Percentiles rank a stretch among this genome's conserved stretches.
Evolutionary conservation across 1,140 invertebrate genomes (phyloP).

Genomic region (Drosophila pandora): DNA sequence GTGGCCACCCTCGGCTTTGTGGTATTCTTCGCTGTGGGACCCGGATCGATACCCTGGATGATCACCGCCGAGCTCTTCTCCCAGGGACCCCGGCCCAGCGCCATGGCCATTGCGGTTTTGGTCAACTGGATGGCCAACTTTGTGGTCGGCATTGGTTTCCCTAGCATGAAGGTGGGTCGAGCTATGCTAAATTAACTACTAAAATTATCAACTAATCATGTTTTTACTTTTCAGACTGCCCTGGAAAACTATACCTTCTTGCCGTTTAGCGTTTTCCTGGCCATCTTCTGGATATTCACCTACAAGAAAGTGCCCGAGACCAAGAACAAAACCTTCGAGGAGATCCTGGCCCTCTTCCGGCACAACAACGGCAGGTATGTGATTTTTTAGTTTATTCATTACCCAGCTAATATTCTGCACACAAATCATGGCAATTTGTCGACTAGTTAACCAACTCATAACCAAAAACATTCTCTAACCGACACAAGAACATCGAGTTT

Average conservation of each 20-base stretch:
- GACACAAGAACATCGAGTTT: slow-evolving; percentile 17
- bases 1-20: slow-evolving; percentile 97
- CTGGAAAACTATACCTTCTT: slow-evolving; percentile 98
- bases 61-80: slow-evolving; percentile 99
- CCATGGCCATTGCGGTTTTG: slow-evolving; percentile 98
- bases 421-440: slow-evolving; percentile 67
- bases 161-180: slow-evolving; percentile 91
- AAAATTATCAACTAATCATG: neutral
- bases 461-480: slow-evolving; percentile 8
- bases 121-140: slow-evolving; percentile 99
- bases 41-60: slow-evolving; percentile 99
- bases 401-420: slow-evolving; percentile 41
- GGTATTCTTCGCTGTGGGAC: slow-evolving; percentile 98
- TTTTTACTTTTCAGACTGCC: slow-evolving; percentile 88
- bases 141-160: slow-evolving; percentile 97
- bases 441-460: slow-evolving; percentile 36
- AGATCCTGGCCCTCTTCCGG: slow-evolving; percentile 96
- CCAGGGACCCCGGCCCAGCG: slow-evolving; percentile 97
- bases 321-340: slow-evolving; percentile 99
- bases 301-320: slow-evolving; percentile 99
- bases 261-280: slow-evolving; percentile 97
- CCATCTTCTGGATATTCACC: slow-evolving; percentile 98
- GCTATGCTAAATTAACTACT: neutral
- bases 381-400: slow-evolving; percentile 1
- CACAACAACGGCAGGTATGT: slow-evolving; percentile 93